Base-by-base conservation (phyloP, 2,888 invertebrate species). In the Calameuta filiformis region DNA sequence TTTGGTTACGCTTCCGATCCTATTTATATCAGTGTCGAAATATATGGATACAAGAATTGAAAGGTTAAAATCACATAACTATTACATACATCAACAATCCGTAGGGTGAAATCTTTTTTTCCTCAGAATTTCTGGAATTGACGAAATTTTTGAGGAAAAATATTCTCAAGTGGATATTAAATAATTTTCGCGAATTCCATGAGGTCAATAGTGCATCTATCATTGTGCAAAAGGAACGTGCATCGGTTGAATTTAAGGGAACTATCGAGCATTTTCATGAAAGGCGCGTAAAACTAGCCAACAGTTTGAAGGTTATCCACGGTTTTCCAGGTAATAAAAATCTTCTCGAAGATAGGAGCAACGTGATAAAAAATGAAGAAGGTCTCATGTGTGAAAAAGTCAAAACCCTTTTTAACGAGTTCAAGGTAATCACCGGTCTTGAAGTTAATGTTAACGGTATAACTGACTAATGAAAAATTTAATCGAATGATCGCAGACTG, bases 11-110 rank as follows among this genome's bases (percentile, higher is more conserved):
- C n/a, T 73, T 81, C 30, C 69, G 68, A 12, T 79, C 75, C 68
- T 82, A 80, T 71, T 81, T 78, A 3, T 69, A 35, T 11, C 82
- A 82, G 40, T 79, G 79, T 78, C 79, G 80, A 74, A 68, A 75
- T 75, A 73, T 81, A 69, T 81, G 82, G 81, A 77, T 69, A n/a
- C 69, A 77, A 34, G 81, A 82, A 81, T 78, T 77, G n/a, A 33
- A 75, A 81, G 82, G 81, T 69, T 75, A 74, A 33, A 3, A 71
- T 71, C 34, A 56, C 9, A 23, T 56, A 56, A 23, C 23, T 56
- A 23, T 40, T 40, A 40, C 15, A 6, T 23, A 23, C 2, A 56
- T 56, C 0, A 56, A 23, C 2, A 9, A 56, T 56, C 23, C 23
- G 9, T 56, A 56, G 6, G 3, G 37, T 37, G 37, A 56, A 40